These are phyloP conservation scores for Bergia sp. DNA, from an alignment of 92 coral and sea anemone genomes.

Conservation along the genomic window DNA sequence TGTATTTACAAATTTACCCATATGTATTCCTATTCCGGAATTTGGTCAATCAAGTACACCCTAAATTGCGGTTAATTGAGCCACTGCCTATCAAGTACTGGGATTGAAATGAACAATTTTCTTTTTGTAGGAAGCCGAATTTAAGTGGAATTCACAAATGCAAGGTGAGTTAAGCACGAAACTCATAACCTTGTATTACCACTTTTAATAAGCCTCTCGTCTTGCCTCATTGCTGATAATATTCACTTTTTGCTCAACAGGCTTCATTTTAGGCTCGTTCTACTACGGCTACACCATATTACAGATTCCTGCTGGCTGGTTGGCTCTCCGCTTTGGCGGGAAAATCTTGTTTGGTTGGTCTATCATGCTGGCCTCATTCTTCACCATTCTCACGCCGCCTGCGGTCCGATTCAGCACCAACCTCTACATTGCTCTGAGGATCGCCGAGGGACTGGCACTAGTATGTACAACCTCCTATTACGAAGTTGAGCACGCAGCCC, in stretches of 20 bases:
- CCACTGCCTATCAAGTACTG: neutral
- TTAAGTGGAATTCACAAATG: constrained; percentile 61
- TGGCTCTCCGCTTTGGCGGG: constrained; percentile 58
- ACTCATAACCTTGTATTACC: too few relatives aligned
- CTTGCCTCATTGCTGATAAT: neutral
- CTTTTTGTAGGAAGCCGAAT: constrained; percentile 43
- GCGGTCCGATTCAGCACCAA: constrained; percentile 52
- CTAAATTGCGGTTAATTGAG: neutral
- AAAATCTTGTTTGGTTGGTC: constrained; percentile 63
- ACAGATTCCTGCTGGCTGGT: constrained; percentile 69
- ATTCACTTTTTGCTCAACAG: neutral
- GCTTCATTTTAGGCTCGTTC: constrained; percentile 66
- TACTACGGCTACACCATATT: constrained; percentile 63
- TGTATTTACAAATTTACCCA: too few relatives aligned
- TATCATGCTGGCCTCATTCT: constrained; percentile 53
- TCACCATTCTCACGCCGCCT: constrained; percentile 61
- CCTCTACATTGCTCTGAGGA: constrained; percentile 53
- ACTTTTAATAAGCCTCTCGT: too few relatives aligned
- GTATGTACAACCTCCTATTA: constrained; percentile 34
- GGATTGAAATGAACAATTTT: neutral
- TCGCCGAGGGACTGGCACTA: constrained; percentile 56
- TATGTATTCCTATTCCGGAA: too few relatives aligned
- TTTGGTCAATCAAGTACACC: too few relatives aligned
- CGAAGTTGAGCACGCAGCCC: neutral
- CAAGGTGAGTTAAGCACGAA: constrained; percentile 47